Percentiles rank a stretch among this genome's conserved stretches.
Evolutionary conservation across 2,797 vertebrate genomes (phyloP).

Genomic region (Pempheris klunzingeri): DNA sequence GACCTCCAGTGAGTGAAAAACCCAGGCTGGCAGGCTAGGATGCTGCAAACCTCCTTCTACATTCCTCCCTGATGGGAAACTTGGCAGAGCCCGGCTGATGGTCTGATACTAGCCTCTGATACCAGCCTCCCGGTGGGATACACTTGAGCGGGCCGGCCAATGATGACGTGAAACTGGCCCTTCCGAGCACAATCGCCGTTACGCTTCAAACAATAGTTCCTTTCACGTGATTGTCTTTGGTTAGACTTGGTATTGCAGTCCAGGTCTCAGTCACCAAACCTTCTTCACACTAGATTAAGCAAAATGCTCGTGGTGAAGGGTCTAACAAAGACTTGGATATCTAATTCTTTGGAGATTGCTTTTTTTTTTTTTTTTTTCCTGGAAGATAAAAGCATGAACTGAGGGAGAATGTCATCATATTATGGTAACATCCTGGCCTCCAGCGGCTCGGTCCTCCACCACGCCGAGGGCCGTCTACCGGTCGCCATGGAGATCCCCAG

Average conservation of each 20-base stretch:
- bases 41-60: constrained; percentile 43
- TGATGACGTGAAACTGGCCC: constrained; percentile 35
- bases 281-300: background rate
- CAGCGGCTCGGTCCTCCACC: constrained; percentile 42
- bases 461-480: constrained; percentile 30
- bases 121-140: constrained; percentile 30
- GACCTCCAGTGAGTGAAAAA: constrained; percentile 17
- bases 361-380: too few relatives aligned
- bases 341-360: background rate
- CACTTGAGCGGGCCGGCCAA: constrained; percentile 31
- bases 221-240: constrained; percentile 42
- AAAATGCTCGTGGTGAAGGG: background rate
- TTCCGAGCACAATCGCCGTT: background rate
- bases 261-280: background rate
- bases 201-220: constrained; percentile 39
- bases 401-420: constrained; percentile 58
- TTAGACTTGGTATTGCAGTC: constrained; percentile 5
- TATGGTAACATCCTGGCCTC: constrained; percentile 62
- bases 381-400: constrained; percentile 22
- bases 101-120: constrained; percentile 45
- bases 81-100: constrained; percentile 44
- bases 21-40: constrained; percentile 17
- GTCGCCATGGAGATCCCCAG: constrained; percentile 73
- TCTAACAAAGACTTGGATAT: constrained; percentile 4
- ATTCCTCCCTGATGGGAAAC: constrained; percentile 63